These are phyloP conservation scores for Mus pahari DNA, from an alignment of 2,113 vertebrate genomes.

Conservation along the genomic window DNA sequence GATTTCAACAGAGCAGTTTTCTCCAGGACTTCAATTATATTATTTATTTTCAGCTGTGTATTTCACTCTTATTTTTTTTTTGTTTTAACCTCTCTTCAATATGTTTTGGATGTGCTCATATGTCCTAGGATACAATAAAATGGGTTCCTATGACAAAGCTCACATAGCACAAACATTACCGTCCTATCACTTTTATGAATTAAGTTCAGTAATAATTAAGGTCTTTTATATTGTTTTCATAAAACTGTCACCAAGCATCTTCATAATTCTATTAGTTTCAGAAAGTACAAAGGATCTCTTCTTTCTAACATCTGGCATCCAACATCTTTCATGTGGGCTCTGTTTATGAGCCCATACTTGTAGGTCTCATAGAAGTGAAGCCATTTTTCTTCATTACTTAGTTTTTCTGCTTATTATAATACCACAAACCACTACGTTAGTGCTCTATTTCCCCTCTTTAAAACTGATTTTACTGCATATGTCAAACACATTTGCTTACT, in stretches of 20 bases:
- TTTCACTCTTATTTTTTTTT: neutral
- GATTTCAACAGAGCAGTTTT: neutral
- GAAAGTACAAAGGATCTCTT: neutral
- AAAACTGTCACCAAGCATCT: neutral
- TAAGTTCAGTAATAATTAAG: neutral
- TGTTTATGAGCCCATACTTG: neutral
- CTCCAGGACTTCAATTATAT: neutral
- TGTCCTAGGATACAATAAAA: neutral
- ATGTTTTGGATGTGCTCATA: neutral
- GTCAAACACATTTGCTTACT: neutral
- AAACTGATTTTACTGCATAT: neutral
- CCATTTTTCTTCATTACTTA: neutral
- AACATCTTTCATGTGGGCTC: neutral
- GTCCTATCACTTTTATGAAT: neutral
- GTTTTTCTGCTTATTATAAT: neutral
- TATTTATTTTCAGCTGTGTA: neutral
- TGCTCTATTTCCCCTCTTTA: neutral
- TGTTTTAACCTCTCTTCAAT: neutral
- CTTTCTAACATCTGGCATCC: neutral
- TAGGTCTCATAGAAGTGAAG: no score
- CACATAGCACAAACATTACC: neutral
- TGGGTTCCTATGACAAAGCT: neutral
- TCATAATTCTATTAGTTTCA: neutral
- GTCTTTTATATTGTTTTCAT: neutral
- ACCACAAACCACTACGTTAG: neutral